phyloP scores from a whole-genome alignment of 2,797 vertebrate species.

The Steatocranus sp. region DNA sequence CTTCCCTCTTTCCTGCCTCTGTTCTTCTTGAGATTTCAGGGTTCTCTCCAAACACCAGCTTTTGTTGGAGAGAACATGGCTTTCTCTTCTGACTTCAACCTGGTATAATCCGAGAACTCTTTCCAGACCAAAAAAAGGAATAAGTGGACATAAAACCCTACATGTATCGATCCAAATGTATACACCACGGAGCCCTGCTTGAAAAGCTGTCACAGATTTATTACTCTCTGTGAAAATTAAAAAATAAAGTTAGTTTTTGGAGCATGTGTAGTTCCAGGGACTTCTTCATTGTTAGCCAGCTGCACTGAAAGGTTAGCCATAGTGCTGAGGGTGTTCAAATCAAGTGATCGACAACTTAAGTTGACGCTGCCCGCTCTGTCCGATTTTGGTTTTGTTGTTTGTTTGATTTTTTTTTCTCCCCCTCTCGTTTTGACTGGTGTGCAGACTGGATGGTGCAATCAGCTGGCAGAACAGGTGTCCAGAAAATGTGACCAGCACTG shows the following conservation, averaged over 20 bases:
- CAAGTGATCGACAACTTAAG: neutral
- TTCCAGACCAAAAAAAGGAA: neutral
- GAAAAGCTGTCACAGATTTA: neutral
- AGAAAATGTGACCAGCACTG: neutral
- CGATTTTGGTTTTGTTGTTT: neutral
- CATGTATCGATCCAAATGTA: neutral
- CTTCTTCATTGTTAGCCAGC: fast-evolving
- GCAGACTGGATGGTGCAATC: neutral
- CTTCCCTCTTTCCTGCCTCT: neutral
- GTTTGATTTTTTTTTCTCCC: neutral
- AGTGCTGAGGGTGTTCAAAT: neutral
- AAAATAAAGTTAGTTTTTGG: neutral
- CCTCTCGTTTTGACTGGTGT: neutral
- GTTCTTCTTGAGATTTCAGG: neutral
- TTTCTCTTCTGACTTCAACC: neutral
- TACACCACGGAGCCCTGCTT: neutral
- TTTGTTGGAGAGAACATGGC: neutral
- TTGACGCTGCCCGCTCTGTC: neutral
- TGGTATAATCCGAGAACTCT: neutral
- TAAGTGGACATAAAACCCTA: neutral
- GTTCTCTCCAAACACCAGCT: neutral
- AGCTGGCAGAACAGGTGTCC: neutral
- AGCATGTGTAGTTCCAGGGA: neutral
- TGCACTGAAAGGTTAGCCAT: neutral
- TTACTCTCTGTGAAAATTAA: neutral